Conservation (phyloP, 2,888 invertebrate genomes). For the Trichopria drosophilae region DNA sequence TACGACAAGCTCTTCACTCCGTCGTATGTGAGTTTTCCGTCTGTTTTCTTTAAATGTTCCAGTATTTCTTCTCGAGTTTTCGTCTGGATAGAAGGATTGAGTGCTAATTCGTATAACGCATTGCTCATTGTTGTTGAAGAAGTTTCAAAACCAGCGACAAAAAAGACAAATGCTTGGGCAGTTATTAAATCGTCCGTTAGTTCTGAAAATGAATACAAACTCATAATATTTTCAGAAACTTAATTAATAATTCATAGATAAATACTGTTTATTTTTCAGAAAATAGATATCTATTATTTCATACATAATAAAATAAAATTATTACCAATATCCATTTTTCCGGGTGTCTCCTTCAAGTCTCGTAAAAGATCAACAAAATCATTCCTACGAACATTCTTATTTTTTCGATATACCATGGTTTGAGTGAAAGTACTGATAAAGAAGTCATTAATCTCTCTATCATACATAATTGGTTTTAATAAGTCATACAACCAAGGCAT, state of each 20-base stretch:
- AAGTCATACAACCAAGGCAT: not conserved
- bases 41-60: slow-evolving; percentile 41
- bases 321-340: too few species aligned
- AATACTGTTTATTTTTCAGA: too few species aligned
- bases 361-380: slow-evolving; percentile 56
- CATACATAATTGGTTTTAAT: not conserved
- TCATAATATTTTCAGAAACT: not conserved
- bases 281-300: too few species aligned
- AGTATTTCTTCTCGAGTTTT: slow-evolving; percentile 54
- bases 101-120: slow-evolving; percentile 56
- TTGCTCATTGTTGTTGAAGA: slow-evolving; percentile 58
- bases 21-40: slow-evolving; percentile 54
- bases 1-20: slow-evolving; percentile 56
- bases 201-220: slow-evolving; percentile 36
- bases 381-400: slow-evolving; percentile 48
- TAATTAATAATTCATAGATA: not conserved
- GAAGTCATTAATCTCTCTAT: slow-evolving; percentile 40
- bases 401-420: slow-evolving; percentile 47
- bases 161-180: slow-evolving; percentile 58
- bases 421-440: slow-evolving; percentile 45
- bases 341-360: slow-evolving; percentile 39
- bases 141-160: slow-evolving; percentile 60
- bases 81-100: slow-evolving; percentile 55
- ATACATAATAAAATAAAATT: too few species aligned
- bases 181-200: slow-evolving; percentile 51